Evolutionary conservation across 2,888 invertebrate genomes (phyloP).

Genomic region (Coecobrya sp.): DNA sequence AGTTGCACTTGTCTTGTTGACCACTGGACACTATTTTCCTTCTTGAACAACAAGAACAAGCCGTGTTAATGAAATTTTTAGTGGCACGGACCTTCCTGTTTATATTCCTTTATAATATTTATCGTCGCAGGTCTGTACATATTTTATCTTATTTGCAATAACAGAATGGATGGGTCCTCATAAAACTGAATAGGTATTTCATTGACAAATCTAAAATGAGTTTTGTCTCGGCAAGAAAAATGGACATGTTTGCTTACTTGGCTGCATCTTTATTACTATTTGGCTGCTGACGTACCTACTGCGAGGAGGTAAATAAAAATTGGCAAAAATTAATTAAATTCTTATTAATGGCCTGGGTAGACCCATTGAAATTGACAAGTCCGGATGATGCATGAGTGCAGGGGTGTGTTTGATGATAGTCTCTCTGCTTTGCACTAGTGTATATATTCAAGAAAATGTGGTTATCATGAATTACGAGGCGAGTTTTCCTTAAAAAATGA

Average conservation of each 20-base stretch:
- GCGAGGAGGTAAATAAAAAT: constrained; percentile 56
- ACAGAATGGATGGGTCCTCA: background rate
- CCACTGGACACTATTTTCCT: background rate
- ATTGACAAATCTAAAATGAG: constrained; percentile 60
- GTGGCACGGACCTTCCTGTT: constrained; percentile 21
- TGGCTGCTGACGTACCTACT: constrained; percentile 49
- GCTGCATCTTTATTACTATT: constrained; percentile 39
- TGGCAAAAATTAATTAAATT: constrained; percentile 77
- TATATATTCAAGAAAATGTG: constrained; percentile 37
- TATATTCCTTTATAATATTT: background rate
- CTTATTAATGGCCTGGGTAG: constrained; percentile 60
- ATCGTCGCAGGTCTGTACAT: background rate
- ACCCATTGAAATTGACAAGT: constrained; percentile 76
- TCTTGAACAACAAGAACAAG: background rate
- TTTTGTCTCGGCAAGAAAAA: constrained; percentile 28
- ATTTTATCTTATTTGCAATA: background rate
- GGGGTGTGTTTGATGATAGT: constrained; percentile 71
- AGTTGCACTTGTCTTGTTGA: background rate
- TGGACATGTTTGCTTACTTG: constrained; percentile 43
- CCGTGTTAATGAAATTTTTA: background rate
- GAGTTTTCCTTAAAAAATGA: constrained; percentile 57
- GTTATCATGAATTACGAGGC: constrained; percentile 55
- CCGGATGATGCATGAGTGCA: constrained; percentile 71
- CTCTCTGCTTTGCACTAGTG: background rate
- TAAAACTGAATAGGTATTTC: constrained; percentile 1